Conservation (phyloP, 2,797 vertebrate genomes). For the Spondyliosoma cantharus region DNA sequence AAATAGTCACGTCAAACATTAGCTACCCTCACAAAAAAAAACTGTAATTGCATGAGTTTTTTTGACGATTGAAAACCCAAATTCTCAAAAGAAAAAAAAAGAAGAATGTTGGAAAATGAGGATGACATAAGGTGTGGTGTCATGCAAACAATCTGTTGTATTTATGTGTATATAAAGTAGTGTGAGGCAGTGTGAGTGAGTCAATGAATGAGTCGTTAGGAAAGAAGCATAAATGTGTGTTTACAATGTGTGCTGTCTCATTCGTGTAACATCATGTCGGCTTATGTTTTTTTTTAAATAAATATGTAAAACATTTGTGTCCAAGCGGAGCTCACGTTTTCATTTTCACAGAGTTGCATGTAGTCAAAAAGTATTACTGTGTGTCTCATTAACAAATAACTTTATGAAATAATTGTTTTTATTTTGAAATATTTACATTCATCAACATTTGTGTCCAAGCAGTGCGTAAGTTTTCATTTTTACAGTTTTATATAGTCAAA, state of each 20-base stretch:
- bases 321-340: conserved; percentile 33
- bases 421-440: conserved; percentile 49
- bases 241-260: conserved; percentile 44
- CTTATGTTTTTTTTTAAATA: conserved; percentile 66
- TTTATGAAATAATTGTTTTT: conserved; percentile 16
- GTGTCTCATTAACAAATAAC: conserved; percentile 1
- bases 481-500: conserved; percentile 13
- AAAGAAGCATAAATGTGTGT: conserved; percentile 47
- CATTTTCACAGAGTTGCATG: conserved; percentile 20
- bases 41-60: conserved; percentile 35
- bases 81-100: neutral
- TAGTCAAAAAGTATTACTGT: neutral
- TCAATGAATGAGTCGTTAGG: conserved; percentile 27
- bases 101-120: conserved; percentile 24
- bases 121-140: conserved; percentile 37
- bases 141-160: conserved; percentile 20
- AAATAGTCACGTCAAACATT: conserved; percentile 14
- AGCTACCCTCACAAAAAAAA: neutral
- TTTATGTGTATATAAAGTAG: conserved; percentile 58
- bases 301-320: conserved; percentile 61
- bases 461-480: conserved; percentile 38
- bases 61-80: neutral
- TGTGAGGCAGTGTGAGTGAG: conserved; percentile 31
- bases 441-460: conserved; percentile 44
- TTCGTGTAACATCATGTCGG: conserved; percentile 51